These are phyloP conservation scores for Pedetes capensis DNA, from an alignment of 2,113 vertebrate genomes.

Conservation along the genomic window DNA sequence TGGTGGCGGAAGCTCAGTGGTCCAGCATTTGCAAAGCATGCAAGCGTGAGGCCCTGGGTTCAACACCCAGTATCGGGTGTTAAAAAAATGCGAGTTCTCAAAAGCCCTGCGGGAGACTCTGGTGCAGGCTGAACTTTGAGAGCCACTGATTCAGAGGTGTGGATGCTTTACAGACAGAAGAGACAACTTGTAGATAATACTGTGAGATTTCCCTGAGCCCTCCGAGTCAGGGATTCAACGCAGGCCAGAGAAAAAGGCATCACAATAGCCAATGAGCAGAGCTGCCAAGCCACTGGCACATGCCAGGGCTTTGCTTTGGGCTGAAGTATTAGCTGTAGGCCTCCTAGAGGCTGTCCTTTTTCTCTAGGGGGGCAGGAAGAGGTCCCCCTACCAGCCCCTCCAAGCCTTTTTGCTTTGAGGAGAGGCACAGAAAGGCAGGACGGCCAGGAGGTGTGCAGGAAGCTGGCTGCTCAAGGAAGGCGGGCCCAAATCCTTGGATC, in stretches of 20 bases:
- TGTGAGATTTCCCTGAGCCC: not conserved
- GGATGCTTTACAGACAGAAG: not conserved
- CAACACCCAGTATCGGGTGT: too few species aligned
- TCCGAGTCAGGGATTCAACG: not conserved
- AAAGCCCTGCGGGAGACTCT: not conserved
- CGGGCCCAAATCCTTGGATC: not conserved
- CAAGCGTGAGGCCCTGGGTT: too few species aligned
- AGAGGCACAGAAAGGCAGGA: not conserved
- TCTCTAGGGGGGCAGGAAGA: not conserved
- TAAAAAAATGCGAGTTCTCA: not conserved
- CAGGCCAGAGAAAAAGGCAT: not conserved
- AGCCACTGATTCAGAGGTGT: not conserved
- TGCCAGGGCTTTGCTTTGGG: too few species aligned
- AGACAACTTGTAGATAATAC: not conserved
- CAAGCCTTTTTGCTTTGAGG: slow-evolving; percentile 2
- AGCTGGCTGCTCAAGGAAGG: not conserved
- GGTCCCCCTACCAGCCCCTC: not conserved
- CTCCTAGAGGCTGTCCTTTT: not conserved
- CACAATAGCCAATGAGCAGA: too few species aligned
- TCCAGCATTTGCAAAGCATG: too few species aligned
- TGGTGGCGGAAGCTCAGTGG: too few species aligned
- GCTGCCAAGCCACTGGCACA: too few species aligned
- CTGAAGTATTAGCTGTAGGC: not conserved
- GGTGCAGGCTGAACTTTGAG: not conserved
- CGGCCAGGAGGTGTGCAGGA: not conserved